Percentiles rank a stretch among this genome's conserved stretches.
These are phyloP conservation scores for Pipistrellus nathusii DNA, from an alignment of 2,797 vertebrate species.

Conservation along the genomic window DNA sequence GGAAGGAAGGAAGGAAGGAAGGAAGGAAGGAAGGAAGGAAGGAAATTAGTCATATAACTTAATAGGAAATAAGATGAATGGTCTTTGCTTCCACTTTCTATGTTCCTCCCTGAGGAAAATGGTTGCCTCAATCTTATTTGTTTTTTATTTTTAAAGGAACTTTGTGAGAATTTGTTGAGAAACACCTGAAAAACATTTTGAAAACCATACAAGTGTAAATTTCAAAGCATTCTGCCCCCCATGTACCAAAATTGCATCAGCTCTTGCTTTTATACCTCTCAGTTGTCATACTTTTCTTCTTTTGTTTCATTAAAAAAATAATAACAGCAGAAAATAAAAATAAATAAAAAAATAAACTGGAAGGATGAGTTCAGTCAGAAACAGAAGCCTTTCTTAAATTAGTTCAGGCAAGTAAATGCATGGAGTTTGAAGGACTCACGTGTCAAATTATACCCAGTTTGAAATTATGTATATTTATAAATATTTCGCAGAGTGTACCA, in stretches of 20 bases:
- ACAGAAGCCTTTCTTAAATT: neutral
- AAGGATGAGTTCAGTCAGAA: neutral
- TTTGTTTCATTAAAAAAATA: slow-evolving; percentile 10
- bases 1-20: too few species aligned
- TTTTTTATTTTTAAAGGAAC: slow-evolving; percentile 27
- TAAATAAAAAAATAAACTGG: neutral
- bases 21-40: too few species aligned
- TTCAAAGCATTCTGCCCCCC: slow-evolving; percentile 27
- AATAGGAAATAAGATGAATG: neutral
- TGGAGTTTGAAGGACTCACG: neutral
- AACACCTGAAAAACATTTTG: slow-evolving; percentile 54
- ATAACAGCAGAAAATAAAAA: slow-evolving; percentile 34
- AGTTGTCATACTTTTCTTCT: neutral
- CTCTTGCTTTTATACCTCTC: slow-evolving; percentile 12
- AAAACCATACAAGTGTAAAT: slow-evolving; percentile 57
- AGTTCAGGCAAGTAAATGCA: neutral
- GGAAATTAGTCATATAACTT: neutral
- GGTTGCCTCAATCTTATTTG: neutral
- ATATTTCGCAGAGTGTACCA: neutral
- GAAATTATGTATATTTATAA: neutral
- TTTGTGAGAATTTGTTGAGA: slow-evolving; percentile 35
- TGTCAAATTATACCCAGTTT: neutral
- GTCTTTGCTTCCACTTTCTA: neutral
- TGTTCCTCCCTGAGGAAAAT: neutral
- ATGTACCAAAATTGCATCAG: slow-evolving; percentile 21